Evolutionary conservation across 1,140 invertebrate species (phyloP).

Genomic region (Archegozetes longisetosus): DNA sequence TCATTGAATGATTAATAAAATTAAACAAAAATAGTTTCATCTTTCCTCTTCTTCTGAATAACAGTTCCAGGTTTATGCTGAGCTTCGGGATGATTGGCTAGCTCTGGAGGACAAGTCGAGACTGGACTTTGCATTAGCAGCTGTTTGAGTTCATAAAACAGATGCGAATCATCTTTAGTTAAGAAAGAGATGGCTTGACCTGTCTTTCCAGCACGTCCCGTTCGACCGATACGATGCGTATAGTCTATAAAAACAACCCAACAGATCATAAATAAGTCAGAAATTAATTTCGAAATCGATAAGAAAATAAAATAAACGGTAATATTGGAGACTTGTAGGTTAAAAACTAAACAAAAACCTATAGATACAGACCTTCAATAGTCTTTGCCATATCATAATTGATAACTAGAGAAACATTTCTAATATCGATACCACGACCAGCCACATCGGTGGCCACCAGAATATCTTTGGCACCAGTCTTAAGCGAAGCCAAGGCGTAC

Average conservation of each 20-base stretch:
- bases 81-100: constrained; percentile 95
- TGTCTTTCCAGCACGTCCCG: constrained; percentile 92
- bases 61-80: constrained; percentile 93
- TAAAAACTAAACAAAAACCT: no score
- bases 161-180: constrained; percentile 83
- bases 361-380: no score
- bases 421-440: constrained; percentile 85
- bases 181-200: constrained; percentile 91
- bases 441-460: constrained; percentile 99
- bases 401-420: constrained; percentile 93
- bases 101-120: constrained; percentile 85
- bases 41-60: constrained; percentile 69
- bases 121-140: constrained; percentile 73
- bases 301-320: no score
- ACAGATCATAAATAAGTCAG: constrained; percentile 99
- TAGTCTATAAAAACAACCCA: constrained; percentile 98
- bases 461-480: constrained; percentile 84
- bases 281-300: constrained; percentile 97
- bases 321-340: no score
- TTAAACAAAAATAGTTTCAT: constrained; percentile 48
- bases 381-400: constrained; percentile 27
- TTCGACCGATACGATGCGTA: constrained; percentile 97
- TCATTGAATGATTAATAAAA: no score
- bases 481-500: constrained; percentile 87
- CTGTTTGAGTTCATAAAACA: constrained; percentile 97